Evolutionary conservation across 23 tunicate genomes (phyloP), one percentile per base, ranked within the genome.

Genomic region (Diplosoma virens): DNA sequence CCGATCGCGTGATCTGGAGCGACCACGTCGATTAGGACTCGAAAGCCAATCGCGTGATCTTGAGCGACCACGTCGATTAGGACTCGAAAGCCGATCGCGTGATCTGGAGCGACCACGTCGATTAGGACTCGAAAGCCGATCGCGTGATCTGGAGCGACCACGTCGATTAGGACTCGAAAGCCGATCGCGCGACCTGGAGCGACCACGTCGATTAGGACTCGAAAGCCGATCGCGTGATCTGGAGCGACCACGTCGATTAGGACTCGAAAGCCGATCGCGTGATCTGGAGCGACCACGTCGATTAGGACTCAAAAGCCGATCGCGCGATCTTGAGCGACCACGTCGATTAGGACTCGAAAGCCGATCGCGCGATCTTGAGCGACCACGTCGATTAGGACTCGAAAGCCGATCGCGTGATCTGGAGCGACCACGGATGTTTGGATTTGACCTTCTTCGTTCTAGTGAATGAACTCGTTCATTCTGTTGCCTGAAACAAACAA

Each of bases 41-140:
- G 50, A 41, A 7, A 41, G 14, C 9, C 50, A 14, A 14, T 41
- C 50, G 14, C 50, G 50, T 41, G 50, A 41, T 7, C 50, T 9
- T 9, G 50, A 7, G 50, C 50, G 50, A 14, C 11, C 50, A 7
- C 50, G 50, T 41, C 50, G 9, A 14, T 41, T 7, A 7, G 50
- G 50, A 41, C 50, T 41, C 11, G 50, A 41, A n/a, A n/a, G n/a
- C n/a, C n/a, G n/a, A n/a, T n/a, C n/a, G n/a, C n/a, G n/a, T n/a
- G n/a, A n/a, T n/a, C n/a, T n/a, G n/a, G 50, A 41, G 50, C 50
- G 50, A 41, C 50, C 50, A 41, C 50, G 50, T 41, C 50, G 50
- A 41, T 14, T 14, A 14, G 50, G 50, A 41, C 50, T 14, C 9
- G 50, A 41, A 7, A 41, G 14, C 9, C 50, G 50, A 14, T 41